phyloP scores from a whole-genome alignment of 2,888 invertebrate genomes.

The Mesorhabditis sp. region DNA sequence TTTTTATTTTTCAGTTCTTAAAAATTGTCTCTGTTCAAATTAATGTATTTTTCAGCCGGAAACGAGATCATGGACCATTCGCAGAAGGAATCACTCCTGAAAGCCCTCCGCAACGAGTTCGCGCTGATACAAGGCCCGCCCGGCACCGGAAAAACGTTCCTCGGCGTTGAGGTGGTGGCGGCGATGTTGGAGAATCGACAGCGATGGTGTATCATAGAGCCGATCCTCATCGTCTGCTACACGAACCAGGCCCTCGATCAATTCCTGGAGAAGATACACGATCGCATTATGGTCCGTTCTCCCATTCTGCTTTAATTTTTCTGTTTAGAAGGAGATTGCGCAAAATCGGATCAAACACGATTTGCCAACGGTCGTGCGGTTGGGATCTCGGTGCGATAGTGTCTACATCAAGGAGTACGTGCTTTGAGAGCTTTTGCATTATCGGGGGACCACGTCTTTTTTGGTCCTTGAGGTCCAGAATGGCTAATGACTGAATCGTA shows the following conservation, averaged over 20 bases:
- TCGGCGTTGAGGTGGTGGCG: conserved; percentile 31
- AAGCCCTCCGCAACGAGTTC: conserved; percentile 72
- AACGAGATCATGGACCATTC: conserved; percentile 65
- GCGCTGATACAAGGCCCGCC: conserved; percentile 81
- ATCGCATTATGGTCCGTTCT: background rate
- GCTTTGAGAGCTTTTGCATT: no score
- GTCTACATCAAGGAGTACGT: background rate
- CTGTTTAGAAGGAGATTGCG: background rate
- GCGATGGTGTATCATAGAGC: conserved; percentile 54
- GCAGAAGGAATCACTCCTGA: conserved; percentile 70
- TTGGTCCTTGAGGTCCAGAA: no score
- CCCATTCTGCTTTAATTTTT: background rate
- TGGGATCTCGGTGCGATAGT: conserved; percentile 21
- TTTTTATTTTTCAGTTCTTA: no score
- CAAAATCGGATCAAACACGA: conserved; percentile 9
- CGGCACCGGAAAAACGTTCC: conserved; percentile 68
- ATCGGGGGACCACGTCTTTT: no score
- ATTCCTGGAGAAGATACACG: conserved; percentile 70
- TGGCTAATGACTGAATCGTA: no score
- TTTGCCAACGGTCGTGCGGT: conserved; percentile 14
- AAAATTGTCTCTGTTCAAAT: background rate
- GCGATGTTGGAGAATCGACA: conserved; percentile 34
- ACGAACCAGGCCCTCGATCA: conserved; percentile 85
- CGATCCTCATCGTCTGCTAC: conserved; percentile 76
- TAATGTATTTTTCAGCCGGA: conserved; percentile 17